A percentile compares a stretch with the other conserved stretches of the same genome.
phyloP scores from a whole-genome alignment of 2,113 vertebrate species.

The Aegypius monachus region DNA sequence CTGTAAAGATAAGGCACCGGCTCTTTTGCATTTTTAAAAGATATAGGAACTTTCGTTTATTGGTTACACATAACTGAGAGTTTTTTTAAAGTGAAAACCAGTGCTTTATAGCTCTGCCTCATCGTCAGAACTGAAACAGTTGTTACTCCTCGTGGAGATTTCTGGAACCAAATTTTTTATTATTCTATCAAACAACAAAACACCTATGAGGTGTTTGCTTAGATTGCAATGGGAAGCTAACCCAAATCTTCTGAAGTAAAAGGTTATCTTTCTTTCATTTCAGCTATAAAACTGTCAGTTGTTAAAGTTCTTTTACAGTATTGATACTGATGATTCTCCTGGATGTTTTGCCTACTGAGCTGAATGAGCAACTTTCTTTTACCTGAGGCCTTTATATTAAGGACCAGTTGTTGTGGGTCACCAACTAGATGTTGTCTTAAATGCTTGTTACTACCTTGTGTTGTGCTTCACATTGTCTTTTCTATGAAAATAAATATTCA shows the following conservation, averaged over 20 bases:
- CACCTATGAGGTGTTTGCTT: not conserved
- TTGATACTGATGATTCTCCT: not conserved
- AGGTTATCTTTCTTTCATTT: not conserved
- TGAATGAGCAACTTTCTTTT: not conserved
- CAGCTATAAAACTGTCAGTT: not conserved
- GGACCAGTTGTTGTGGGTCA: not conserved
- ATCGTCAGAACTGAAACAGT: not conserved
- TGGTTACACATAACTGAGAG: not conserved
- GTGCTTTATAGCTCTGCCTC: not conserved
- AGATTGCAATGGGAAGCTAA: not conserved
- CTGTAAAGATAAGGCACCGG: not conserved
- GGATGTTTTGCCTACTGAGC: not conserved
- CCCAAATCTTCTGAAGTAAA: not conserved
- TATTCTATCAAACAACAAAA: not conserved
- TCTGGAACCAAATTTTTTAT: not conserved
- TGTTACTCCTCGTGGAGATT: not conserved
- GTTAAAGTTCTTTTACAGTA: not conserved
- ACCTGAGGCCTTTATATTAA: not conserved
- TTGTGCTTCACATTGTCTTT: not conserved
- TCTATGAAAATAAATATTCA: not conserved
- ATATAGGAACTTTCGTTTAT: not conserved
- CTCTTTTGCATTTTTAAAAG: not conserved
- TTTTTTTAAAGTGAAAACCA: not conserved
- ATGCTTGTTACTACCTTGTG: not conserved
- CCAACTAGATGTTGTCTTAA: not conserved